phyloP scores from a whole-genome alignment of 2,113 vertebrate genomes.

The Pterophyllum scalare region DNA sequence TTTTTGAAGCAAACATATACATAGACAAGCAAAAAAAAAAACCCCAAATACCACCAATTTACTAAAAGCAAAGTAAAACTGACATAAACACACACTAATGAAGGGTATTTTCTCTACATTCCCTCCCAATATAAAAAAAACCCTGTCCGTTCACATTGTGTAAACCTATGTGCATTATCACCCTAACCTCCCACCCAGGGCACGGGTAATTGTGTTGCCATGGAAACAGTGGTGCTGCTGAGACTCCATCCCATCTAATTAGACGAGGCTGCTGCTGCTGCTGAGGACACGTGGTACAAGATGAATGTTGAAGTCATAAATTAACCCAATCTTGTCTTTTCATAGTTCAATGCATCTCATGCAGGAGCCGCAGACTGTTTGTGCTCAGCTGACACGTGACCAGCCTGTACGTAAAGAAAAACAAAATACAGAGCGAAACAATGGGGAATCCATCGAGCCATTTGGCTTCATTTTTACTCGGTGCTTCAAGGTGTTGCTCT shows the following conservation, averaged over 20 bases:
- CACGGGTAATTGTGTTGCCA: constrained; percentile 71
- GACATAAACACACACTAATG: not conserved
- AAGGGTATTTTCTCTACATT: not conserved
- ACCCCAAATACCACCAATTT: not conserved
- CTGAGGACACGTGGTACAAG: constrained; percentile 29
- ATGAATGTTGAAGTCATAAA: constrained; percentile 56
- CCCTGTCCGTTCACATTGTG: constrained; percentile 20
- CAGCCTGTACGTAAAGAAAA: not conserved
- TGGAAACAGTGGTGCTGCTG: constrained; percentile 68
- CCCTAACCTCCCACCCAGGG: constrained; percentile 49
- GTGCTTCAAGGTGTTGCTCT: constrained; percentile 46
- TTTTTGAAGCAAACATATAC: not conserved
- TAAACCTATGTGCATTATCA: constrained; percentile 47
- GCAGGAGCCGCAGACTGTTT: not conserved
- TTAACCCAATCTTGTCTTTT: constrained; percentile 49
- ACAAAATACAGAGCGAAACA: not conserved
- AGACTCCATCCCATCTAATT: constrained; percentile 58
- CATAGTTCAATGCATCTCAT: constrained; percentile 23
- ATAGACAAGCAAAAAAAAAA: not conserved
- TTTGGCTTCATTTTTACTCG: constrained; percentile 8
- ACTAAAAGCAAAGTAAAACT: not conserved
- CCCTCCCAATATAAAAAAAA: not conserved
- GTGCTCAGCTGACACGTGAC: not conserved
- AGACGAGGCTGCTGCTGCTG: constrained; percentile 41
- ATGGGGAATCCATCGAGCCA: not conserved